phyloP scores from a whole-genome alignment of 2,113 vertebrate species.

The Muntiacus muntjak region DNA sequence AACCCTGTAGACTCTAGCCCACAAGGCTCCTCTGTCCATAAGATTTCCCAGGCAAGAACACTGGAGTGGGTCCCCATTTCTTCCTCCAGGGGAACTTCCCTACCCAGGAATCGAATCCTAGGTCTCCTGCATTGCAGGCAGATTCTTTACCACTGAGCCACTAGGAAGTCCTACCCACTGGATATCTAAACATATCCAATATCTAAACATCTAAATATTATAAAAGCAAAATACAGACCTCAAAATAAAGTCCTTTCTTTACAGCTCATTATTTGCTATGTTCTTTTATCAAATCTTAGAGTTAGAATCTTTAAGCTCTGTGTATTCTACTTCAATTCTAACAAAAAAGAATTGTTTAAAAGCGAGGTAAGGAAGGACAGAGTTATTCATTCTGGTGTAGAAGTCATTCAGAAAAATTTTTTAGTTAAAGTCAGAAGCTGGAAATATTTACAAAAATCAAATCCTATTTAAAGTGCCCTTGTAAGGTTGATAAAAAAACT shows the following conservation, averaged over 20 bases:
- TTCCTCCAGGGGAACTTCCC: not conserved
- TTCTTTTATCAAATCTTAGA: not conserved
- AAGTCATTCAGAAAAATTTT: conserved; percentile 10
- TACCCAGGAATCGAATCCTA: not conserved
- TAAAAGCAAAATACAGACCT: not conserved
- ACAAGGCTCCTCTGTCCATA: not conserved
- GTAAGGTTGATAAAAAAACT: conserved; percentile 20
- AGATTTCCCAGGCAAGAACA: not conserved
- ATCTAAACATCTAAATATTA: not conserved
- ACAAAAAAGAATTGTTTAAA: conserved; percentile 8
- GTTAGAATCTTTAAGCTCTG: not conserved
- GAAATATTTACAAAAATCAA: conserved; percentile 42
- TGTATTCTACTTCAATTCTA: not conserved
- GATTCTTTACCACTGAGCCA: not conserved
- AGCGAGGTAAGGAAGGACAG: not conserved
- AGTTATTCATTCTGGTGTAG: not conserved
- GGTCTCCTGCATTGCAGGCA: not conserved
- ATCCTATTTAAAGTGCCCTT: not conserved
- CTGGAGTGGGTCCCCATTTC: not conserved
- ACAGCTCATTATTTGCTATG: not conserved
- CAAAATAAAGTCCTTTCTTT: not conserved
- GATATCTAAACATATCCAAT: not conserved
- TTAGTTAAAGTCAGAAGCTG: not conserved
- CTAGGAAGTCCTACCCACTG: not conserved
- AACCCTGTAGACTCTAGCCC: not conserved